These are phyloP conservation scores for Drosophila sproati DNA, from an alignment of 1,140 invertebrate species.

Conservation along the genomic window DNA sequence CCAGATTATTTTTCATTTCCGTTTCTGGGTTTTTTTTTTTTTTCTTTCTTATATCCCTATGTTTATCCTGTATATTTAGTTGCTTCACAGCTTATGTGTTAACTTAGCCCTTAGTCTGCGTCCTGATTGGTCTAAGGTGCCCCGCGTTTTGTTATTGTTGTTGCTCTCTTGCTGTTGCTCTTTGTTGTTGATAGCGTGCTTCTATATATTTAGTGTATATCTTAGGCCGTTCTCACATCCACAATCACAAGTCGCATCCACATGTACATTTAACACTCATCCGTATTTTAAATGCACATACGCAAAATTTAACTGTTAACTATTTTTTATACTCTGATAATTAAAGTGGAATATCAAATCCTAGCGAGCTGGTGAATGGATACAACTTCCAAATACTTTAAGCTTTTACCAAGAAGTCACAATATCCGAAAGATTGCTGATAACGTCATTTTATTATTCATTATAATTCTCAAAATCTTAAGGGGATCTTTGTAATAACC, in stretches of 20 bases:
- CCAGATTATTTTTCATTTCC: not conserved
- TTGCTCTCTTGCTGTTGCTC: slow-evolving; percentile 14
- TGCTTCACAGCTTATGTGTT: slow-evolving; percentile 32
- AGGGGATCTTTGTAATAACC: too few relatives aligned
- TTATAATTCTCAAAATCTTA: too few relatives aligned
- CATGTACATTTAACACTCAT: slow-evolving; percentile 42
- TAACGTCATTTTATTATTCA: too few relatives aligned
- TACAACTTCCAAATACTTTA: too few relatives aligned
- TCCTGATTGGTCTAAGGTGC: slow-evolving; percentile 15
- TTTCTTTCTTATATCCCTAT: slow-evolving; percentile 23
- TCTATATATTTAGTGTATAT: slow-evolving; percentile 14
- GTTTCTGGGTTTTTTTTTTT: slow-evolving; percentile 22
- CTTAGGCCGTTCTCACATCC: slow-evolving; percentile 32
- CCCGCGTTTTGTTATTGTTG: slow-evolving; percentile 23
- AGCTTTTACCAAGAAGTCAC: too few relatives aligned
- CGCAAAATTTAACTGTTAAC: slow-evolving; percentile 25
- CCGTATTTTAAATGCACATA: slow-evolving; percentile 31
- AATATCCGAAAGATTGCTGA: too few relatives aligned
- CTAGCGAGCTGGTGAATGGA: too few relatives aligned
- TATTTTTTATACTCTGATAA: not conserved
- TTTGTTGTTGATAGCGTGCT: slow-evolving; percentile 43
- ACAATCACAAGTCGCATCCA: slow-evolving; percentile 22
- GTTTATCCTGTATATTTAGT: slow-evolving; percentile 20
- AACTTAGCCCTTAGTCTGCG: slow-evolving; percentile 5
- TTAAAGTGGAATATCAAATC: not conserved